Conservation (phyloP, 2,888 invertebrate genomes). For the Allophyes oxyacanthae region DNA sequence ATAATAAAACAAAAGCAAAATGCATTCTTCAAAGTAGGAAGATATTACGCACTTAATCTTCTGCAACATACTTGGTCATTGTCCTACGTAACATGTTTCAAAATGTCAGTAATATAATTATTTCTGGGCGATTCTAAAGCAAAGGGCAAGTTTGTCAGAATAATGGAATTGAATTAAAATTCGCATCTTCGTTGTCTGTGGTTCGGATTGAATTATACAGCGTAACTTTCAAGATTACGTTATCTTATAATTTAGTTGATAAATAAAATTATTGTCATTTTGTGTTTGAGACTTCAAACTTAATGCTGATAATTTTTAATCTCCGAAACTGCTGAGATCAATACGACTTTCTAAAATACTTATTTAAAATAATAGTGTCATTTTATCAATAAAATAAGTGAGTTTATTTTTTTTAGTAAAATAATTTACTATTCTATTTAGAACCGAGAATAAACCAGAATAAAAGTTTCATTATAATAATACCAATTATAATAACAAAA, state of each 20-base stretch:
- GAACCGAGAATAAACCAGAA: too few relatives aligned
- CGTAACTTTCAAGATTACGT: constrained; percentile 36
- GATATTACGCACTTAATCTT: not conserved
- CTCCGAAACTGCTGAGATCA: not conserved
- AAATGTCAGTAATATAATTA: constrained; percentile 41
- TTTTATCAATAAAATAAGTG: too few relatives aligned
- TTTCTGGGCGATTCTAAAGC: constrained; percentile 39
- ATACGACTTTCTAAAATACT: too few relatives aligned
- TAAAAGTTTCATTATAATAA: too few relatives aligned
- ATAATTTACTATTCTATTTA: too few relatives aligned
- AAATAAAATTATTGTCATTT: constrained; percentile 24
- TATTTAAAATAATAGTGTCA: too few relatives aligned
- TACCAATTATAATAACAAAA: too few relatives aligned
- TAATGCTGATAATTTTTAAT: constrained; percentile 1
- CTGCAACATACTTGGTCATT: constrained; percentile 3
- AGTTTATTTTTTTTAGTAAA: too few relatives aligned
- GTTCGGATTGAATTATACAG: constrained; percentile 41
- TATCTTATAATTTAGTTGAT: constrained; percentile 32
- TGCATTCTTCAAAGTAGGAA: not conserved
- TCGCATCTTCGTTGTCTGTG: constrained; percentile 28
- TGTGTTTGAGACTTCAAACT: constrained; percentile 23
- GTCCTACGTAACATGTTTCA: constrained; percentile 19
- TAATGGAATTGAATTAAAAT: constrained; percentile 50
- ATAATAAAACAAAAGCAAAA: too few relatives aligned
- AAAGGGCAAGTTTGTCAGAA: constrained; percentile 42